Conservation (phyloP, 2,113 vertebrate species). For the Xiphorhynchus elegans region DNA sequence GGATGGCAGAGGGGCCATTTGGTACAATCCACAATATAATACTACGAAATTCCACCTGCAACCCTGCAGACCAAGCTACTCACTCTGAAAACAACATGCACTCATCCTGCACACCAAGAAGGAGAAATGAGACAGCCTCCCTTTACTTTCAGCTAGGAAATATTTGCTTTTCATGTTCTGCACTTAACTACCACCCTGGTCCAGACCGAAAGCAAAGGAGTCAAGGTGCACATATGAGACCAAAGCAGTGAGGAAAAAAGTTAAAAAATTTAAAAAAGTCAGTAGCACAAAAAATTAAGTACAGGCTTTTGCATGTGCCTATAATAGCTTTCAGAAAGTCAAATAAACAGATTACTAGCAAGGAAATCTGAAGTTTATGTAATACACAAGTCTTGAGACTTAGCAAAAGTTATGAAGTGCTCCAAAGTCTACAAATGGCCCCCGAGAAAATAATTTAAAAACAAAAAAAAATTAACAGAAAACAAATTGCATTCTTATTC, state of each 20-base stretch:
- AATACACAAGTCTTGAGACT: neutral
- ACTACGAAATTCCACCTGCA: neutral
- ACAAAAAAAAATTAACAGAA: constrained; percentile 45
- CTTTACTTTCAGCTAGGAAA: neutral
- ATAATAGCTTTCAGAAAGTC: neutral
- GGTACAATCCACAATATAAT: neutral
- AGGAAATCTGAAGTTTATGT: constrained; percentile 12
- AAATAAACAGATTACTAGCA: constrained; percentile 24
- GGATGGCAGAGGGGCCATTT: neutral
- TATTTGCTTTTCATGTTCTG: neutral
- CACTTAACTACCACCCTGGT: neutral
- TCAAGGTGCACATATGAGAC: neutral
- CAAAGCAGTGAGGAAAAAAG: neutral
- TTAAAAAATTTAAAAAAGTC: neutral
- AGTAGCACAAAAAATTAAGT: neutral
- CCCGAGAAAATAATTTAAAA: neutral
- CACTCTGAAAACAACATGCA: neutral
- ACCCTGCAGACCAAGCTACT: neutral
- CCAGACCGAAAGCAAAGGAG: neutral
- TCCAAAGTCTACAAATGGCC: neutral
- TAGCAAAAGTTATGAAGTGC: neutral
- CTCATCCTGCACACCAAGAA: neutral
- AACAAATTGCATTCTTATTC: constrained; percentile 19
- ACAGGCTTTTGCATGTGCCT: neutral
- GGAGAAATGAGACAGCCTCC: neutral